Conservation (phyloP, 2,888 invertebrate genomes). For the Tiliacea aurago region DNA sequence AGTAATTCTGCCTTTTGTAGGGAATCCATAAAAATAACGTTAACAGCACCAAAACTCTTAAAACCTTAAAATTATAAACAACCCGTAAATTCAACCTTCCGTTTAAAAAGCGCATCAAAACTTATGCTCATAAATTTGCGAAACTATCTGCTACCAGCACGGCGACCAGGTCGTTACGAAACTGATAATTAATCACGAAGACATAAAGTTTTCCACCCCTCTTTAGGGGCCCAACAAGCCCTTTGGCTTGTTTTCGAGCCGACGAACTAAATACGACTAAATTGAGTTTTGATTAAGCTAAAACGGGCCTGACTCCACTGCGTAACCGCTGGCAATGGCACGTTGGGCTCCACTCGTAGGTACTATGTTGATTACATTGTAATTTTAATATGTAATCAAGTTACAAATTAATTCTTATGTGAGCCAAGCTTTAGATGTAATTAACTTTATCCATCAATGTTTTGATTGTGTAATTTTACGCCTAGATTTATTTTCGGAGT, state of each 20-base stretch:
- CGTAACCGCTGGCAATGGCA: conserved; percentile 73
- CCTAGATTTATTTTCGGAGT: conserved; percentile 32
- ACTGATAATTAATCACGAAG: conserved; percentile 77
- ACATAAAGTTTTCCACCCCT: conserved; percentile 75
- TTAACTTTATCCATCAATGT: conserved; percentile 59
- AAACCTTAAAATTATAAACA: conserved; percentile 39
- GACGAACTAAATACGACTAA: conserved; percentile 76
- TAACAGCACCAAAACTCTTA: conserved; percentile 12
- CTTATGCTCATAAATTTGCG: conserved; percentile 58
- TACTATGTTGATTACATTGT: conserved; percentile 62
- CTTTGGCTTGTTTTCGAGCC: conserved; percentile 72
- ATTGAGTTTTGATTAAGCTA: conserved; percentile 81
- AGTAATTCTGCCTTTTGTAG: neutral
- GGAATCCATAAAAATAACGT: neutral
- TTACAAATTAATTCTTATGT: conserved; percentile 62
- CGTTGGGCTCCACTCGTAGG: conserved; percentile 65
- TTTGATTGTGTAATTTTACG: conserved; percentile 44
- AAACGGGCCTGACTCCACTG: conserved; percentile 58
- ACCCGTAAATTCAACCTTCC: conserved; percentile 16
- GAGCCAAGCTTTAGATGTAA: conserved; percentile 53
- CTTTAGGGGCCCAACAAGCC: too few species aligned
- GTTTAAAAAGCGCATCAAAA: conserved; percentile 62
- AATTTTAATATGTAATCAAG: conserved; percentile 66
- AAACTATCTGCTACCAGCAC: conserved; percentile 64
- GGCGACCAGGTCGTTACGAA: conserved; percentile 61